phyloP scores from a whole-genome alignment of 2,113 vertebrate species.

The Ptilonorhynchus violaceus region DNA sequence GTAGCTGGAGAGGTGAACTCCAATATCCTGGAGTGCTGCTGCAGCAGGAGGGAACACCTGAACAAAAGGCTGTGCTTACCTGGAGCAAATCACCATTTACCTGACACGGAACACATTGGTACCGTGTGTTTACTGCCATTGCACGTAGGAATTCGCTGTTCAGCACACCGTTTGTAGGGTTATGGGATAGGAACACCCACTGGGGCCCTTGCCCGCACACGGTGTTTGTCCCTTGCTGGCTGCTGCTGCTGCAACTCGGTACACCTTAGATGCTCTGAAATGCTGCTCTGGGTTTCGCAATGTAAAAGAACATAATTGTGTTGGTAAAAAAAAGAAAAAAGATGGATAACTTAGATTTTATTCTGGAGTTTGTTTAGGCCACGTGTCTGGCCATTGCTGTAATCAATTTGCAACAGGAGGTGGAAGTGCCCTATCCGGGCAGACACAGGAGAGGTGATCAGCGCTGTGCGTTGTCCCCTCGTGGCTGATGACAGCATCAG shows the following conservation, averaged over 20 bases:
- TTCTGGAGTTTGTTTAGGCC: neutral
- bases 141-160: neutral
- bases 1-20: neutral
- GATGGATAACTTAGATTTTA: neutral
- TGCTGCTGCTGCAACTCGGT: neutral
- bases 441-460: neutral
- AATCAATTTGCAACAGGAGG: rapidly evolving
- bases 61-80: neutral
- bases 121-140: rapidly evolving
- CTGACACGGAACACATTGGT: neutral
- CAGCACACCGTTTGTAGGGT: rapidly evolving
- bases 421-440: rapidly evolving
- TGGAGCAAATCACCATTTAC: rapidly evolving
- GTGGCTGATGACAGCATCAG: rapidly evolving
- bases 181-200: rapidly evolving
- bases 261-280: neutral
- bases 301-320: neutral
- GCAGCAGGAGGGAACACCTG: neutral
- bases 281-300: neutral
- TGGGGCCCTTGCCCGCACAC: neutral
- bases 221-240: no score
- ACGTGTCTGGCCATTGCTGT: neutral
- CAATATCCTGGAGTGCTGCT: neutral
- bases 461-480: neutral
- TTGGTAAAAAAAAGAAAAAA: no score